Evolutionary conservation across 2,888 invertebrate genomes (phyloP).

Genomic region (Phania funesta): DNA sequence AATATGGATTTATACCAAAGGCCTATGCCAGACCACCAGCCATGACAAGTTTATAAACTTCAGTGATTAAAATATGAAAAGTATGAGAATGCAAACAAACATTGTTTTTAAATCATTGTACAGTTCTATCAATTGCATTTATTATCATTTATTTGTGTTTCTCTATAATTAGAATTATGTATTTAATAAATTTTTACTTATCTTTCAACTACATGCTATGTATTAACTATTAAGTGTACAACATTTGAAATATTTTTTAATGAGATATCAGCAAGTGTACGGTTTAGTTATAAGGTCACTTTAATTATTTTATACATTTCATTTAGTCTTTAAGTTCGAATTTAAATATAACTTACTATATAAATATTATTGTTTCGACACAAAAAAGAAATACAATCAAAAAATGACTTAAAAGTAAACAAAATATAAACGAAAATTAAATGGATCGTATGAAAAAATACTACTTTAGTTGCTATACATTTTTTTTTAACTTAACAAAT

Average conservation of each 20-base stretch:
- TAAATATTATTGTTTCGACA: conserved; percentile 41
- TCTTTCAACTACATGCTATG: conserved; percentile 12
- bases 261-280: conserved; percentile 34
- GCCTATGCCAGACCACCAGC: conserved; percentile 96
- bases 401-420: background rate
- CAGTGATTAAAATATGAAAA: background rate
- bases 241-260: conserved; percentile 40
- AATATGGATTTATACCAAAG: conserved; percentile 97
- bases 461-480: background rate
- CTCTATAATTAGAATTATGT: conserved; percentile 8
- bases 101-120: conserved; percentile 22
- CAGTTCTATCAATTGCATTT: conserved; percentile 40
- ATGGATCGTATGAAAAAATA: background rate
- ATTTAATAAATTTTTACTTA: conserved; percentile 4
- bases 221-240: conserved; percentile 30
- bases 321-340: conserved; percentile 25
- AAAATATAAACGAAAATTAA: conserved; percentile 1
- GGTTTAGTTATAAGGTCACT: conserved; percentile 63
- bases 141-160: conserved; percentile 22
- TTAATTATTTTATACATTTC: conserved; percentile 52
- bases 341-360: background rate
- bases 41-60: conserved; percentile 85
- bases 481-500: conserved; percentile 28
- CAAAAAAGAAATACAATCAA: background rate
- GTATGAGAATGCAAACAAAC: background rate